Evolutionary conservation across 2,888 invertebrate genomes (phyloP).

Genomic region (Syrista parreyssii): DNA sequence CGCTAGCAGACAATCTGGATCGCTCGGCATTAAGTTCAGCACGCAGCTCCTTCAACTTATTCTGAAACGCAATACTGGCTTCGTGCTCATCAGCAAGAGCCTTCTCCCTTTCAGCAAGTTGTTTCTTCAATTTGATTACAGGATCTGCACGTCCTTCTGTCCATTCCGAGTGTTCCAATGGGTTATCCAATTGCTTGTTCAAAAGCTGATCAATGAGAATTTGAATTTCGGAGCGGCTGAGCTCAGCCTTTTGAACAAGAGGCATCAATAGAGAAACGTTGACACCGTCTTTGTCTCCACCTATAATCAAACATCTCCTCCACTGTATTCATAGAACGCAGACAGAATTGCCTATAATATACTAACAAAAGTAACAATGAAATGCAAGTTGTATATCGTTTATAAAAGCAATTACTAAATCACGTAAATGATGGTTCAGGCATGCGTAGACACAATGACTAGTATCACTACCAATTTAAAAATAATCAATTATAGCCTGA

Average conservation of each 20-base stretch:
- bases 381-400: neutral
- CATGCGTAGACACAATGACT: neutral
- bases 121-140: constrained; percentile 86
- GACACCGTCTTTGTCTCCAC: constrained; percentile 77
- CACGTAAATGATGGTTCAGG: neutral
- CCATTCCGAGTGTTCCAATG: constrained; percentile 83
- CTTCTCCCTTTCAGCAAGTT: constrained; percentile 88
- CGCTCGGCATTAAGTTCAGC: constrained; percentile 77
- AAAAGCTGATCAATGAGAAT: constrained; percentile 88
- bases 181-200: constrained; percentile 86
- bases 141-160: constrained; percentile 88
- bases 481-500: neutral
- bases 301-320: constrained; percentile 55
- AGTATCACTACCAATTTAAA: neutral
- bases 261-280: constrained; percentile 78
- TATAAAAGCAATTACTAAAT: neutral
- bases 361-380: neutral
- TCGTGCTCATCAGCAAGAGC: constrained; percentile 80
- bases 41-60: constrained; percentile 83
- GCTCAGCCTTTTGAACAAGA: constrained; percentile 81
- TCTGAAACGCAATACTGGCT: constrained; percentile 79
- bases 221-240: constrained; percentile 90
- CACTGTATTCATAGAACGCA: neutral
- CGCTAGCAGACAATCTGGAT: constrained; percentile 68
- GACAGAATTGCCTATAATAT: neutral